Base-by-base conservation (phyloP, 2,888 invertebrate genomes). In the Drepana falcataria region DNA sequence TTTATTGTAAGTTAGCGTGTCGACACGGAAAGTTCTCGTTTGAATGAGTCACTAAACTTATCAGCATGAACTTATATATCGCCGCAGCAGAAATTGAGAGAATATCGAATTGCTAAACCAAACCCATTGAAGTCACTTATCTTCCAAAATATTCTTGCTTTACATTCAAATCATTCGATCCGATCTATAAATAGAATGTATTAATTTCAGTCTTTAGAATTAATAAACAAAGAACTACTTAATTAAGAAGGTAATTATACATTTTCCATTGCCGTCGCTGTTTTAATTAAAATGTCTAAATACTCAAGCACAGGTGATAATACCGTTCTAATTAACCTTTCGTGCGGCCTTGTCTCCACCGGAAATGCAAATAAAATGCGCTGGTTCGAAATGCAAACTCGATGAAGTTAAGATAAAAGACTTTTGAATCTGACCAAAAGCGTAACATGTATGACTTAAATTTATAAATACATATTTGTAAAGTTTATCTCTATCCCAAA, bases 281-380 rank as follows among this genome's bases (percentile, higher is more conserved):
- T 35, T 4, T 51, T 21, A 37, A 41, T 34, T 51, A 51, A 1
- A 33, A 3, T 41, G 7, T 41, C 40, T 3, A 51, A 5, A 33
- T 21, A 51, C 1, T 35, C 33, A 40, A 34, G 7, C 33, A 35
- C 37, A 21, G 21, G 5, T 37, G 5, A 37, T 37, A 69, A 63
- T 70, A 73, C 68, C 65, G 59, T 66, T 65, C 70, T 72, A 76
- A 72, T 69, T 74, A 79, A 79, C 85, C 85, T 85, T 81, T 78
- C 66, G 57, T 53, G 53, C 73, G 77, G 72, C 83, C 83, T 85
- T 81, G 80, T 64, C 63, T 60, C 68, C 66, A 62, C 64, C 64
- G 64, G 62, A 68, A 64, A 65, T 67, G 62, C 65, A 59, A 66
- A 65, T 65, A 69, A 75, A 75, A 74, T 79, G 69, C 65, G 68